Base-by-base conservation (phyloP, 2,797 vertebrate species). In the Numenius phaeopus region DNA sequence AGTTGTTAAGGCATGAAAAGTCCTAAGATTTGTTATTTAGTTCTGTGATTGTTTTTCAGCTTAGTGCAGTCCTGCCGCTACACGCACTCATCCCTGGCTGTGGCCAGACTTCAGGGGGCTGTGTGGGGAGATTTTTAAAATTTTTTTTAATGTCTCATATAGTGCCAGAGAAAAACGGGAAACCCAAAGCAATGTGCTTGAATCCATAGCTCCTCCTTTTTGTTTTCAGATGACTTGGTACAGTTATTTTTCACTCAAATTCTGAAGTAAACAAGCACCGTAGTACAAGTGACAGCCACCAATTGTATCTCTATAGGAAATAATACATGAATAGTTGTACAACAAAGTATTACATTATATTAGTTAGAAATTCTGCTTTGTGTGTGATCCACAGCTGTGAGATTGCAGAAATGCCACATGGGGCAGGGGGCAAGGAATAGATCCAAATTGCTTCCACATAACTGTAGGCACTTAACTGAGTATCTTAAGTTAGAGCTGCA, bases 1-100 rank as follows among this genome's bases (percentile, higher is more conserved):
- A 64, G 39, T 77, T 95, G 55, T 85, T 94, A 96, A 95, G 76
- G 79, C 76, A 81, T 87, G 64, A 69, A 71, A 91, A 91, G 12
- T 78, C 37, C 26, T 23, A 83, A 86, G n/a, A 69, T 65, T 54
- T 75, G n/a, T 81, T 55, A 47, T 89, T 90, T 78, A 67, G 32
- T 87, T 91, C 46, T 72, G 46, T 2, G 2, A 14, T 34, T 83
- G 6, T 72, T 93, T 94, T 90, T 91, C 65, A 78, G 44, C 55
- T 89, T 77, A 49, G 32, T 66, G 42, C 21, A 47, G 18, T 42
- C 29, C 67, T 94, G 40, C 49, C 9, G 11, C n/a, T 91, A 44
- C 11, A 23, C 2, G 21, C 8, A 14, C n/a, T 50, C 30, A n/a
- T 42, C 32, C 29, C 52, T 54, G 39, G 12, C 55, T 94, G 47